Conservation (phyloP, 2,113 vertebrate species). For the Sisor rabdophorus region DNA sequence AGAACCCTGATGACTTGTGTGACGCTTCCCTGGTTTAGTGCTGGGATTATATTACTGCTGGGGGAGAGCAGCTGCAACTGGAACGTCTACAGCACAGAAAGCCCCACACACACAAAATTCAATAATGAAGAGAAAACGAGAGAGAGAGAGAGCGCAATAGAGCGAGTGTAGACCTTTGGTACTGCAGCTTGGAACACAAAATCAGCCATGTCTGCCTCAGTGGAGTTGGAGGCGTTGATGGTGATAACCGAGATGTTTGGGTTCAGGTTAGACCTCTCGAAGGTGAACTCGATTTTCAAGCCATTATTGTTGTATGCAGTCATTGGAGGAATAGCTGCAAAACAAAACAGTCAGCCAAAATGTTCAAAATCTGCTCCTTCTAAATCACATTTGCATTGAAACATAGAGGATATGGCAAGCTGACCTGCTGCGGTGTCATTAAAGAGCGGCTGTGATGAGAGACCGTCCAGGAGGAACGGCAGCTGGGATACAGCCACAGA, state of each 20-base stretch:
- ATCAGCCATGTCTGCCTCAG: conserved; percentile 94
- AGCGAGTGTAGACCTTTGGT: conserved; percentile 83
- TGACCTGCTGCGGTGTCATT: conserved; percentile 88
- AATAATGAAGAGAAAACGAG: too few species aligned
- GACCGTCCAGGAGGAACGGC: conserved; percentile 87
- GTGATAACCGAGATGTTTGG: conserved; percentile 95
- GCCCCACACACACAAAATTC: conserved; percentile 19
- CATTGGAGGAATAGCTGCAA: conserved; percentile 89
- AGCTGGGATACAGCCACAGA: conserved; percentile 78
- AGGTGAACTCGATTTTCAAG: conserved; percentile 97
- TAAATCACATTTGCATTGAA: neutral
- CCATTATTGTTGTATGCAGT: conserved; percentile 97
- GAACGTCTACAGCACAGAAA: conserved; percentile 89
- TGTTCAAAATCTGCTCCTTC: too few species aligned
- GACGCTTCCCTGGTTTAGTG: conserved; percentile 92
- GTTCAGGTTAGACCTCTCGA: conserved; percentile 94
- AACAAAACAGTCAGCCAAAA: neutral
- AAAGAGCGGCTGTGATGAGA: conserved; percentile 86
- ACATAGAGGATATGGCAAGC: neutral
- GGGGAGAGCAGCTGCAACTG: conserved; percentile 99
- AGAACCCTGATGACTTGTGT: conserved; percentile 98
- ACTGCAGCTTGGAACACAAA: conserved; percentile 99
- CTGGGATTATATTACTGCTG: conserved; percentile 93
- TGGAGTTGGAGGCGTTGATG: conserved; percentile 93
- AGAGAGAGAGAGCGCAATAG: neutral